Evolutionary conservation across 2,888 invertebrate species (phyloP).

Genomic region (Sinelater perroti): DNA sequence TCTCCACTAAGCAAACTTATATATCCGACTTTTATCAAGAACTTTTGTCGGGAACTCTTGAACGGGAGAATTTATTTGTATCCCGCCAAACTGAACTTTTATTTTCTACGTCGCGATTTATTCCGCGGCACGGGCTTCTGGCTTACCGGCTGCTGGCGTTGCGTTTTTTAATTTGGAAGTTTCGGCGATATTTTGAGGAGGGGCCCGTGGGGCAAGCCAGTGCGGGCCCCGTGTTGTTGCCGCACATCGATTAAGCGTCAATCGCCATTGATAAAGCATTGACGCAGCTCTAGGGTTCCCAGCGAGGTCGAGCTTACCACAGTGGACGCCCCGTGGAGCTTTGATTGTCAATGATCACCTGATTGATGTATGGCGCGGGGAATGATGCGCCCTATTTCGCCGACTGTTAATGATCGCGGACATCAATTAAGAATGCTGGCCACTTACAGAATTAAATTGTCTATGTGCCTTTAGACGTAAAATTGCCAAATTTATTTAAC

Average conservation of each 20-base stretch:
- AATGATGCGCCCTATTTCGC: constrained; percentile 9
- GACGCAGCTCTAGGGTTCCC: constrained; percentile 19
- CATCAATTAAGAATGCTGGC: constrained; percentile 14
- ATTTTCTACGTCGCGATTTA: neutral
- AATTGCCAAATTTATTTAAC: too few relatives aligned
- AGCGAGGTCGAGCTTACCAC: constrained; percentile 20
- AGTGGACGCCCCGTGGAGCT: constrained; percentile 10
- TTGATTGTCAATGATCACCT: constrained; percentile 27
- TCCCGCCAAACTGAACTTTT: neutral
- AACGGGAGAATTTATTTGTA: neutral
- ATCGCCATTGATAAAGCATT: constrained; percentile 30
- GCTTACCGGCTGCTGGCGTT: neutral
- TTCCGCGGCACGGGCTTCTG: neutral
- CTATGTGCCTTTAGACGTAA: too few relatives aligned
- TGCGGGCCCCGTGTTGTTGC: constrained; percentile 9
- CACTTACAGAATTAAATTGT: neutral
- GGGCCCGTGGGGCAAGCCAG: neutral
- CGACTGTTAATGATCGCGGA: constrained; percentile 16
- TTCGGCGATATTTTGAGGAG: neutral
- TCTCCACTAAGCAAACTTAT: too few relatives aligned
- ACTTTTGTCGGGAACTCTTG: neutral
- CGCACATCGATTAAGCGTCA: constrained; percentile 33
- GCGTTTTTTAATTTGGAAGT: neutral
- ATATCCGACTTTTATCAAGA: constrained; percentile 7
- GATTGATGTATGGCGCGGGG: constrained; percentile 9